A percentile compares a stretch with the other conserved stretches of the same genome.
phyloP scores from a whole-genome alignment of 2,797 vertebrate species.

The Ispidina lecontei region DNA sequence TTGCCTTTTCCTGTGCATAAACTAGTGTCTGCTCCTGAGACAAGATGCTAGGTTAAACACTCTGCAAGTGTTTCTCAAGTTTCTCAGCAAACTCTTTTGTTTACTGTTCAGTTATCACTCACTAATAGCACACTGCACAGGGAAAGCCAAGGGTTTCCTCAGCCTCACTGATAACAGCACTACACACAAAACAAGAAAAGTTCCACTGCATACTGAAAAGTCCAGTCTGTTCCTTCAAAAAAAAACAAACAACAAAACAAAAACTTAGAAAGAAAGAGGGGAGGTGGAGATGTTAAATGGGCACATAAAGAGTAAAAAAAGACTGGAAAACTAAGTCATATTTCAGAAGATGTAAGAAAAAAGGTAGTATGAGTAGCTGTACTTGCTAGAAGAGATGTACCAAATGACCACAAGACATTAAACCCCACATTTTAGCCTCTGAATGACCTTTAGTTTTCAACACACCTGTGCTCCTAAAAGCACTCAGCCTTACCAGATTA shows the following conservation, averaged over 20 bases:
- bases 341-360: not conserved
- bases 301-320: not conserved
- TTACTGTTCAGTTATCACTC: not conserved
- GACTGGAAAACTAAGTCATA: not conserved
- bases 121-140: not conserved
- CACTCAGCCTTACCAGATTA: not conserved
- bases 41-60: not conserved
- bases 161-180: not conserved
- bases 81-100: not conserved
- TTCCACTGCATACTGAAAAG: not conserved
- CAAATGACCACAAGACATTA: not conserved
- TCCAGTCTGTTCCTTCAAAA: not conserved
- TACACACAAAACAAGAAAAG: not conserved
- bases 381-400: not conserved
- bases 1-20: not conserved
- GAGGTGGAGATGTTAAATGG: not conserved
- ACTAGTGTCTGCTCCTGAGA: not conserved
- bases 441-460: not conserved
- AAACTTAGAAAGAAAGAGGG: not conserved
- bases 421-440: not conserved
- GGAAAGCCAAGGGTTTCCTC: not conserved
- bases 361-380: not conserved
- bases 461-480: not conserved
- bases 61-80: no score
- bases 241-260: rapidly evolving